These are phyloP conservation scores for Tautogolabrus adspersus DNA, from an alignment of 2,113 vertebrate species.

Conservation along the genomic window DNA sequence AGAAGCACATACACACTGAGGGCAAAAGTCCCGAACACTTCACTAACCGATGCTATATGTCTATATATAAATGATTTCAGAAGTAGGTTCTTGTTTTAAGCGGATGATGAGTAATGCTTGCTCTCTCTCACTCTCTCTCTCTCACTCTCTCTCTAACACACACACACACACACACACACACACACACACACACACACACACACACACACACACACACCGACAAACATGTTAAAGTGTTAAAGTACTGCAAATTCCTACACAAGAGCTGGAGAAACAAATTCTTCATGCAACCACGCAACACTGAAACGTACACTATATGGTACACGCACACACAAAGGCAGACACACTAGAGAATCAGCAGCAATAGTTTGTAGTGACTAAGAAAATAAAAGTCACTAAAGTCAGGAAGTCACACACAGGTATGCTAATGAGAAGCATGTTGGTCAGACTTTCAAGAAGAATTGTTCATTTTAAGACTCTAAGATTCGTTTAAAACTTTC, in stretches of 20 bases:
- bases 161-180: constrained; percentile 16
- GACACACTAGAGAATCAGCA: constrained; percentile 23
- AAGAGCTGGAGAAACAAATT: constrained; percentile 30
- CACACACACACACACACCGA: constrained; percentile 7
- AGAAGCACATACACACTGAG: constrained; percentile 16
- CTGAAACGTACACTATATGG: constrained; percentile 43
- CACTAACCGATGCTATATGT: constrained; percentile 28
- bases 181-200: constrained; percentile 7
- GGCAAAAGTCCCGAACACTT: constrained; percentile 37
- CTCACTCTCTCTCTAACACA: constrained; percentile 3
- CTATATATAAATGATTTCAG: constrained; percentile 10
- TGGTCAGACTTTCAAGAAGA: constrained; percentile 9
- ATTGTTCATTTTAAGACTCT: background rate
- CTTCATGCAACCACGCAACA: constrained; percentile 42
- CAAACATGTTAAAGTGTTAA: constrained; percentile 22
- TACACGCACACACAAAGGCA: background rate
- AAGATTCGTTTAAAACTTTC: constrained; percentile 1
- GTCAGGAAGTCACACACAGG: constrained; percentile 26
- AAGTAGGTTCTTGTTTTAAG: constrained; percentile 29
- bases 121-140: background rate
- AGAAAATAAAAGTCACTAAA: constrained; percentile 26
- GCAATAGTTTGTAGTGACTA: constrained; percentile 48
- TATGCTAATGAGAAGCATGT: constrained; percentile 1
- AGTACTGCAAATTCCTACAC: constrained; percentile 37
- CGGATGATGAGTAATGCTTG: constrained; percentile 45